These are phyloP conservation scores for Tachina fera DNA, from an alignment of 2,888 invertebrate species.

Conservation along the genomic window DNA sequence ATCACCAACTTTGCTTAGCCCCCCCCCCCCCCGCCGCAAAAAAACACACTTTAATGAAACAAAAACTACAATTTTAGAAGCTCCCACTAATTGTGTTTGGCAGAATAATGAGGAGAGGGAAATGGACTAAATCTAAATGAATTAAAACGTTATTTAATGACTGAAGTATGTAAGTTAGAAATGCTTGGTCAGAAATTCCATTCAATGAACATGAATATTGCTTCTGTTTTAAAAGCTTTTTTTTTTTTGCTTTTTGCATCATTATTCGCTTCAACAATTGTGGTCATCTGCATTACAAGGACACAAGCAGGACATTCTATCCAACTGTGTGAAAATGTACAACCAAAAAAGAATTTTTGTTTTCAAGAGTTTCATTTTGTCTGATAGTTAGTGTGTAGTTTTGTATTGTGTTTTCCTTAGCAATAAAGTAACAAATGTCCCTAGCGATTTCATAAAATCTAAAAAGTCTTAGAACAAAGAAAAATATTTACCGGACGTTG, in stretches of 20 bases:
- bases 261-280: constrained; percentile 7
- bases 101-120: not conserved
- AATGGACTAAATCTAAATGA: not conserved
- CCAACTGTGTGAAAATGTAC: not conserved
- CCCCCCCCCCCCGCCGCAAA: too few species aligned
- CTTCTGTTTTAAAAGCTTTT: not conserved
- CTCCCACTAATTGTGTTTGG: not conserved
- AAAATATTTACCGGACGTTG: not conserved
- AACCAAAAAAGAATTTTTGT: not conserved
- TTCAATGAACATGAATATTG: constrained; percentile 3
- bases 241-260: not conserved
- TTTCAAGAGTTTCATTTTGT: not conserved
- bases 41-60: constrained; percentile 15
- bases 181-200: constrained; percentile 6
- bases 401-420: constrained; percentile 2
- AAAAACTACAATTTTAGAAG: constrained; percentile 16
- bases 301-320: not conserved
- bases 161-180: not conserved
- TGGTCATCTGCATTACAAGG: not conserved
- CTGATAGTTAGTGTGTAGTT: not conserved
- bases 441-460: not conserved
- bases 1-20: constrained; percentile 13
- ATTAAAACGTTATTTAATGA: not conserved
- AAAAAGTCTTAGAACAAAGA: not conserved
- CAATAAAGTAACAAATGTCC: constrained; percentile 4